Conservation (phyloP, 1,140 invertebrate species). For the Meloidogyne floridensis region DNA sequence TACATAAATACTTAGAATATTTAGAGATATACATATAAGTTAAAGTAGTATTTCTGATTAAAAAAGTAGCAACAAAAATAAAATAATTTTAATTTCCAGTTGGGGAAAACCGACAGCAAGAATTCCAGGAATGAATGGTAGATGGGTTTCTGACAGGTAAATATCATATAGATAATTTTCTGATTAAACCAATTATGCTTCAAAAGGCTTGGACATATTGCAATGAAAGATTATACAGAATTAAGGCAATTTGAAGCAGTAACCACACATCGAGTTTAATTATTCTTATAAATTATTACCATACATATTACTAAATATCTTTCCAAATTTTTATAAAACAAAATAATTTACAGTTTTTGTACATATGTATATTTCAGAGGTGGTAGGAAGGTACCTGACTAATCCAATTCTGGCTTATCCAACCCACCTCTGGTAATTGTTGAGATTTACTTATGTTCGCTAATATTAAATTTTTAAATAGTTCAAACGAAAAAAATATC, state of each 20-base stretch:
- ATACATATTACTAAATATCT: not conserved
- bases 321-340: not conserved
- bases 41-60: no score
- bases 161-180: not conserved
- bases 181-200: not conserved
- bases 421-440: no score
- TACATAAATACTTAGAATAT: not conserved
- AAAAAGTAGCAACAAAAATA: constrained; percentile 37
- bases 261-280: constrained; percentile 61
- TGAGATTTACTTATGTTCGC: no score
- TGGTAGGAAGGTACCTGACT: no score
- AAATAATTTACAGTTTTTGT: not conserved
- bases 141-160: constrained; percentile 61
- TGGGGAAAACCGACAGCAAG: constrained; percentile 64
- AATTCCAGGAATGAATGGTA: constrained; percentile 62
- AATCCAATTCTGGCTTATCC: no score
- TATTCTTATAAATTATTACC: not conserved
- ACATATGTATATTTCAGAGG: no score
- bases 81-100: constrained; percentile 57
- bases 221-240: constrained; percentile 66
- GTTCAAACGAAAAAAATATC: no score
- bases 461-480: no score
- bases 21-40: constrained; percentile 41
- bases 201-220: constrained; percentile 58
- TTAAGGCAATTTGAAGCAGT: constrained; percentile 64